A percentile compares a stretch with the other conserved stretches of the same genome.
These are phyloP conservation scores for Nothura maculosa DNA, from an alignment of 2,797 vertebrate genomes.

Conservation along the genomic window DNA sequence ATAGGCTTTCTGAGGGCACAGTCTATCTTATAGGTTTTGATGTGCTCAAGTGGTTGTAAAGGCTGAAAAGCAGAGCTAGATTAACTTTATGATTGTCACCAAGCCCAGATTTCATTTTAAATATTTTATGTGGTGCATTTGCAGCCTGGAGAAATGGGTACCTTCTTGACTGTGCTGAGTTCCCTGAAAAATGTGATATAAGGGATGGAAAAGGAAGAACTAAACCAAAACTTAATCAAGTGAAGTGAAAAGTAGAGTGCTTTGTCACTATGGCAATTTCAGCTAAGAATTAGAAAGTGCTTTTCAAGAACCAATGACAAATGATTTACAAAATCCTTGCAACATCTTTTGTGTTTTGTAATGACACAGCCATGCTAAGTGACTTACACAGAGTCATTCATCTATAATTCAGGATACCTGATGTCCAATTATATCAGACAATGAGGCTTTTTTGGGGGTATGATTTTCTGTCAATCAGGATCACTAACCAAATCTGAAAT, in stretches of 20 bases:
- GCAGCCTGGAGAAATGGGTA: not conserved
- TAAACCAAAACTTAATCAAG: not conserved
- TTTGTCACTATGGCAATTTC: not conserved
- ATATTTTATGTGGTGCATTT: slow-evolving; percentile 37
- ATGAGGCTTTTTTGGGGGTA: fast-evolving
- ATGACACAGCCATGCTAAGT: not conserved
- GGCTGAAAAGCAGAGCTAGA: not conserved
- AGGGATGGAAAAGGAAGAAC: not conserved
- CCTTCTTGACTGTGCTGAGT: not conserved
- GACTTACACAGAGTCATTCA: not conserved
- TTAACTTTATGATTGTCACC: not conserved
- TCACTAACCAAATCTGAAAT: not conserved
- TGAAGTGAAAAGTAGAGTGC: not conserved
- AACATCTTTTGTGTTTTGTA: not conserved
- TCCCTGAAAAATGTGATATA: not conserved
- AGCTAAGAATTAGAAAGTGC: not conserved
- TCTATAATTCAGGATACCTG: not conserved
- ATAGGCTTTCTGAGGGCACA: not conserved
- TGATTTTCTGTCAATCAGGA: not conserved
- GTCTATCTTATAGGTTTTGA: not conserved
- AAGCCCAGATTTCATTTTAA: slow-evolving; percentile 15
- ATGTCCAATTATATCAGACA: not conserved
- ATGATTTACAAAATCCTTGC: not conserved
- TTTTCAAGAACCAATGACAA: slow-evolving; percentile 1
- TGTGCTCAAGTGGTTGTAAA: not conserved